A percentile compares a stretch with the other conserved stretches of the same genome.
Evolutionary conservation across 2,797 vertebrate genomes (phyloP).

Genomic region (Percopsis omiscomaycus): DNA sequence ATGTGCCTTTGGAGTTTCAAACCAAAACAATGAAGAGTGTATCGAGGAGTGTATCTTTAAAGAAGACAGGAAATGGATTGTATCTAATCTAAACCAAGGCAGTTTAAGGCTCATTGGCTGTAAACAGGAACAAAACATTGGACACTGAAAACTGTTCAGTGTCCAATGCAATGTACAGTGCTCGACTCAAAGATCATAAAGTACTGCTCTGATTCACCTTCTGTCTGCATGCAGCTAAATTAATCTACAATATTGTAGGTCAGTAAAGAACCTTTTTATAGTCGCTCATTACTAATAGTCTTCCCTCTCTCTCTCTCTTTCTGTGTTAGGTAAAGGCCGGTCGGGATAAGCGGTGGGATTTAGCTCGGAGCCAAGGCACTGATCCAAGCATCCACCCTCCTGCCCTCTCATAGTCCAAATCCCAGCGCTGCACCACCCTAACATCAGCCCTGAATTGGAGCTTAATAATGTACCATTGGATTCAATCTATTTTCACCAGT

Average conservation of each 20-base stretch:
- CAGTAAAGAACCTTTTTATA: constrained; percentile 27
- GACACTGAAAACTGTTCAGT: too few relatives aligned
- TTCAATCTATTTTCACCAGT: constrained; percentile 48
- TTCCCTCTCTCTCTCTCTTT: constrained; percentile 26
- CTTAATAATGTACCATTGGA: constrained; percentile 53
- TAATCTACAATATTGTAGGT: constrained; percentile 21
- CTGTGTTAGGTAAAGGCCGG: constrained; percentile 35
- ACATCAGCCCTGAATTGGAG: constrained; percentile 53
- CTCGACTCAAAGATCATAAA: background rate
- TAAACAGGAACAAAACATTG: too few relatives aligned
- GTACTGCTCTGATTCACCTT: constrained; percentile 30
- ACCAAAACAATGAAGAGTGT: too few relatives aligned
- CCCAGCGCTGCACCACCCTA: constrained; percentile 41
- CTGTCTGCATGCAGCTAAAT: constrained; percentile 23
- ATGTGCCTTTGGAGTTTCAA: too few relatives aligned
- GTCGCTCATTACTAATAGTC: constrained; percentile 24
- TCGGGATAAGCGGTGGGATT: constrained; percentile 62
- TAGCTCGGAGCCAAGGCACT: constrained; percentile 57
- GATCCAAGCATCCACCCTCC: constrained; percentile 53
- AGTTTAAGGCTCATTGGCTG: too few relatives aligned
- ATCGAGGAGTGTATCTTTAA: too few relatives aligned
- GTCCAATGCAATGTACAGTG: too few relatives aligned
- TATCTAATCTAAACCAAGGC: too few relatives aligned
- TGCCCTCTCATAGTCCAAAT: constrained; percentile 55
- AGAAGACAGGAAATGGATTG: too few relatives aligned